Base-by-base conservation (phyloP, 2,113 vertebrate species). In the Aepyceros melampus region DNA sequence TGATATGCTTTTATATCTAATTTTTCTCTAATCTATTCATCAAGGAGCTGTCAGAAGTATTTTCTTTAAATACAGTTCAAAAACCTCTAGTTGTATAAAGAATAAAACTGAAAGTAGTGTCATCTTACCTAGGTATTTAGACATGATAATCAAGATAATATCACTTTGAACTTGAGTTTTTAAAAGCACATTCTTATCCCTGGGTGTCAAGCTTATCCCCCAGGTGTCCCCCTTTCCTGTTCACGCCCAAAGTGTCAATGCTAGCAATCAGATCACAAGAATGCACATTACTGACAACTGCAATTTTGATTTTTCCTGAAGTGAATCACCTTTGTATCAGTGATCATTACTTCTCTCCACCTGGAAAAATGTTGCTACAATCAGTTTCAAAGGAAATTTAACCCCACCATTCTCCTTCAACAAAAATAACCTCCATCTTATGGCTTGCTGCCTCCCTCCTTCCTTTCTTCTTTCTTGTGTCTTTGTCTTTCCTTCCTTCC, bases 1-100 rank as follows among this genome's bases (percentile, higher is more conserved):
- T 56, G 15, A 33, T 55, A 96, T 19, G 13, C 23, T 36, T 29
- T 2, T 67, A 53, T 53, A 60, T 40, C 60, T 89, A 64, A 40
- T 43, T 43, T n/a, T 79, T 89, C 29, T 58, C 36, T 96, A 91
- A 71, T 76, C 14, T n/a, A 89, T 60, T 94, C n/a, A 71, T 86
- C 29, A 60, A 87, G n/a, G 31, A 91, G 3, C 11, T 83, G 1
- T 83, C 19, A 49, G 21, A 67, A 93, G 51, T 56, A 85, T 47
- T 47, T 89, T 82, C 40, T 86, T 74, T 86, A 95, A 82, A 53
- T 78, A 49, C 4, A 31, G 6, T 33, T 84, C 36, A 33, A 55
- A 90, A 92, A 21, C 6, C 2, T 86, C 16, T 60, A 25, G 53
- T 47, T 60, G 5, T 17, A 86, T 43, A 78, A 33, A 67, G 9